These are phyloP conservation scores for Liposcelis brunnea DNA, from an alignment of 2,888 invertebrate species.

Conservation along the genomic window DNA sequence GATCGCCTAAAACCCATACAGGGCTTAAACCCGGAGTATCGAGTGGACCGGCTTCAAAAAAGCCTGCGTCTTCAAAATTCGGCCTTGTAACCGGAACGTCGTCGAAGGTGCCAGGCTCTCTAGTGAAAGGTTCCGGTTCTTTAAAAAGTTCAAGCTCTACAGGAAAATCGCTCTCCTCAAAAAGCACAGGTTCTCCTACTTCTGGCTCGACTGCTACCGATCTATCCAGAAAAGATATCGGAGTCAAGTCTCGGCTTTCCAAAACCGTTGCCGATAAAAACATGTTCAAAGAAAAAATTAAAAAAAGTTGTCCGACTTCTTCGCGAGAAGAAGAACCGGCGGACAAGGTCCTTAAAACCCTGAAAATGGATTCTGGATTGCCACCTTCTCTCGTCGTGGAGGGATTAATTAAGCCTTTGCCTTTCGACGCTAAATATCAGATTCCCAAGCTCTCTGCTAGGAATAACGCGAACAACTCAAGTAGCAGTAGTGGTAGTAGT, in stretches of 20 bases:
- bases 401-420: constrained; percentile 23
- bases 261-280: constrained; percentile 10
- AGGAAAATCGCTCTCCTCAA: constrained; percentile 18
- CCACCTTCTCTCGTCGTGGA: constrained; percentile 12
- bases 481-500: neutral
- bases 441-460: constrained; percentile 63
- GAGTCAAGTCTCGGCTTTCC: constrained; percentile 13
- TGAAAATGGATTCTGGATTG: constrained; percentile 8
- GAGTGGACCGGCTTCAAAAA: constrained; percentile 73
- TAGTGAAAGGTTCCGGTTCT: constrained; percentile 7
- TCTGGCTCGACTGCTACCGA: constrained; percentile 13
- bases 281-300: neutral
- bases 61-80: constrained; percentile 31
- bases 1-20: constrained; percentile 64
- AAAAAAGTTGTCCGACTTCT: constrained; percentile 11
- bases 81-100: neutral
- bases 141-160: constrained; percentile 10
- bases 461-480: constrained; percentile 17
- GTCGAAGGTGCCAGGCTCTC: too few species aligned
- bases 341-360: constrained; percentile 8
- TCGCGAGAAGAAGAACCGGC: constrained; percentile 9
- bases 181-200: constrained; percentile 19
- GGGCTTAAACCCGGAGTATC: constrained; percentile 72
- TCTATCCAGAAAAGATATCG: constrained; percentile 12
- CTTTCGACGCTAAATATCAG: constrained; percentile 64